phyloP scores from a whole-genome alignment of 2,888 invertebrate species.

The Agrochola lota region DNA sequence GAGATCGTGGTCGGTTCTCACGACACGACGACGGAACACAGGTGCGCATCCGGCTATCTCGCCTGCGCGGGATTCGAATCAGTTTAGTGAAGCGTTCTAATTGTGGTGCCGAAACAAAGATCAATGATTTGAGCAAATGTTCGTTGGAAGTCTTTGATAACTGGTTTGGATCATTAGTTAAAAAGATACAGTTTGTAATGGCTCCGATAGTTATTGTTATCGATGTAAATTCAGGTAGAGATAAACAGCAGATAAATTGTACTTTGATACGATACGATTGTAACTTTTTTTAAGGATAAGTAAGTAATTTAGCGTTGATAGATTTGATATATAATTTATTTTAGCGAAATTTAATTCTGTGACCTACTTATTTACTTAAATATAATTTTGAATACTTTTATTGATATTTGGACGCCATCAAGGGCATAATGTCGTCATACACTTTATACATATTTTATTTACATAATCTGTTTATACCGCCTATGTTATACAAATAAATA shows the following conservation, averaged over 20 bases:
- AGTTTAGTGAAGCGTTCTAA: constrained; percentile 81
- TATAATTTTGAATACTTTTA: too few species aligned
- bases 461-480: too few species aligned
- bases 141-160: constrained; percentile 32
- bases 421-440: too few species aligned
- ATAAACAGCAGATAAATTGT: background rate
- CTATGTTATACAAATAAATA: too few species aligned
- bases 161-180: constrained; percentile 4
- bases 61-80: constrained; percentile 79
- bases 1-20: constrained; percentile 85
- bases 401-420: too few species aligned
- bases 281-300: background rate
- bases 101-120: constrained; percentile 78
- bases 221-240: background rate
- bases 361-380: too few species aligned
- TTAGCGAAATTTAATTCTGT: background rate
- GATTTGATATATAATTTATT: background rate
- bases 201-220: constrained; percentile 6
- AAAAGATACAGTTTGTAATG: constrained; percentile 8
- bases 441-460: too few species aligned
- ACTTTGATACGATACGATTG: background rate
- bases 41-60: constrained; percentile 90
- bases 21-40: constrained; percentile 80
- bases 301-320: background rate
- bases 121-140: constrained; percentile 56